Percentiles rank a stretch among this genome's conserved stretches.
Conservation (phyloP, 1,140 invertebrate genomes). For the Eupristina koningsbergeri region DNA sequence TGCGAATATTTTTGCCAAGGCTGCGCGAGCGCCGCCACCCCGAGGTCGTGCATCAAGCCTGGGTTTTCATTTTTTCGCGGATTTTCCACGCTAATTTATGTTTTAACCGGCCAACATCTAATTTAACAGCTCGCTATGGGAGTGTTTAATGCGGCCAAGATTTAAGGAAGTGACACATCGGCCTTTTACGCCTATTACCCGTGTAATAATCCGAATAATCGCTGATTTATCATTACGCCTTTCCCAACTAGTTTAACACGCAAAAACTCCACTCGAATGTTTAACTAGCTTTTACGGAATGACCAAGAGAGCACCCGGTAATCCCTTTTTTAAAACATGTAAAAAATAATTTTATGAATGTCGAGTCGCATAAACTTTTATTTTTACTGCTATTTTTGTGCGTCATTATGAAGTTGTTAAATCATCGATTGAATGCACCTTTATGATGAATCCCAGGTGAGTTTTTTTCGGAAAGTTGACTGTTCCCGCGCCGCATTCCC, state of each 20-base stretch:
- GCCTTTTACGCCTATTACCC: neutral
- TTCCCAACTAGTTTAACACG: neutral
- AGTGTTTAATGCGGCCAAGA: neutral
- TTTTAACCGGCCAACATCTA: constrained; percentile 10
- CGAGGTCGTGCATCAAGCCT: constrained; percentile 12
- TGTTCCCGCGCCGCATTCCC: neutral
- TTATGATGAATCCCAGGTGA: neutral
- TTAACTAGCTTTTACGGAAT: neutral
- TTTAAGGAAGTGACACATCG: neutral
- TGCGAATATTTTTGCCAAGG: constrained; percentile 18
- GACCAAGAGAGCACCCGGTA: neutral
- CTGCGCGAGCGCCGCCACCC: neutral
- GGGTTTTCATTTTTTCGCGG: constrained; percentile 35
- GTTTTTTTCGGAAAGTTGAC: neutral
- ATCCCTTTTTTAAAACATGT: too few species aligned
- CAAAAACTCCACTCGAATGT: neutral
- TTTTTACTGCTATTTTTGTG: neutral
- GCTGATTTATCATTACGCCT: constrained; percentile 26
- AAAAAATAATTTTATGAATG: neutral
- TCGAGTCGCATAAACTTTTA: neutral
- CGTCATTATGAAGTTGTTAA: neutral
- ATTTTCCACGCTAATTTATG: constrained; percentile 16
- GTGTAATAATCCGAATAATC: constrained; percentile 40
- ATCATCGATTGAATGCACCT: neutral
- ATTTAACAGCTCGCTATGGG: constrained; percentile 24